phyloP scores from a whole-genome alignment of 2,888 invertebrate genomes.

The Tipula helvola region DNA sequence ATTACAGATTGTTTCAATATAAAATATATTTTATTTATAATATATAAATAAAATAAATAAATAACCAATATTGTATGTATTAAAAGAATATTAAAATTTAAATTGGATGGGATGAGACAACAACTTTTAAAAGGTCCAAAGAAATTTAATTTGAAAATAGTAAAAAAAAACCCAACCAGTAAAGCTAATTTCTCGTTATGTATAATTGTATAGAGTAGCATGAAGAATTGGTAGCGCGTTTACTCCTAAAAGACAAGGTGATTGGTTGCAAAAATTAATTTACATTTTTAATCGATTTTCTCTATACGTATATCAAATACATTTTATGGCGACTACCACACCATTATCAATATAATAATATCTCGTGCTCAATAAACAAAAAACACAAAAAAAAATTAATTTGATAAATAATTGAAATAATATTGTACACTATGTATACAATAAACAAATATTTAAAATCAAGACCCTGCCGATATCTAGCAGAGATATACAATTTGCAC shows the following conservation, averaged over 20 bases:
- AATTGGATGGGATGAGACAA: constrained; percentile 12
- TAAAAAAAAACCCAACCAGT: background rate
- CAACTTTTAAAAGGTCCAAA: constrained; percentile 5
- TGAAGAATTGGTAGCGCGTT: background rate
- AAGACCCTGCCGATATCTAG: background rate
- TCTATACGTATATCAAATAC: background rate
- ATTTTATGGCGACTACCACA: background rate
- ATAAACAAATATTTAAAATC: background rate
- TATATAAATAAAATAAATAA: background rate
- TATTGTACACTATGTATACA: background rate
- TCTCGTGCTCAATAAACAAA: background rate
- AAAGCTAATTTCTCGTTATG: background rate
- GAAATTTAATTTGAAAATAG: constrained; percentile 4
- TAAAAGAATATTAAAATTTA: constrained; percentile 10
- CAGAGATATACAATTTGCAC: background rate
- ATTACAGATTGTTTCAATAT: constrained; percentile 7
- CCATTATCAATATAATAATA: background rate
- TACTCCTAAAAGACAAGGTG: background rate
- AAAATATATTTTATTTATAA: background rate
- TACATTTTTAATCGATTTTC: background rate
- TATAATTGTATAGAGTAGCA: background rate
- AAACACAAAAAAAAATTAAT: background rate
- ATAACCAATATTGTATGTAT: background rate
- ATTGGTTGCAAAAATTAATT: background rate
- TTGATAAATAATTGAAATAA: background rate